Evolutionary conservation across 2,797 vertebrate genomes (phyloP), one percentile per base, ranked within the genome.

Genomic region (Tenualosa thibaudeaui): DNA sequence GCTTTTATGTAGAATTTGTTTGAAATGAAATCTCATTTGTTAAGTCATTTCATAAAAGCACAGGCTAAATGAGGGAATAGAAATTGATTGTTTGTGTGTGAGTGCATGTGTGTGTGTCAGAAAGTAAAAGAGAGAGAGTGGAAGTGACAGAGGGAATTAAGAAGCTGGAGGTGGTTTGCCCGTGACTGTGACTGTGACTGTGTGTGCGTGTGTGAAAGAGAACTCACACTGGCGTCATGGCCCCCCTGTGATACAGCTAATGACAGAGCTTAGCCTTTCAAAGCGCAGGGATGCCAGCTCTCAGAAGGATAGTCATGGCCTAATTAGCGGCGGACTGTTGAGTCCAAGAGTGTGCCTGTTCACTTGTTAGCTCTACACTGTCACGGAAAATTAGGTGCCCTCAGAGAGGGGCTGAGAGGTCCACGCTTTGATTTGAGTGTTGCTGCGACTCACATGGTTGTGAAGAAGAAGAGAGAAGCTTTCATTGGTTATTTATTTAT

Each of bases 241-340:
- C 71, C 71, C 71, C 71, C 71, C 71, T 78, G 71, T 78, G 71
- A 78, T 78, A 78, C 15, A 78, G 40, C 71, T 78, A 78, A 78
- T 78, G 71, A 78, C 71, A 78, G 71, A 78, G 71, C 37, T 78
- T 78, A 78, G 71, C 71, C 43, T 78, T 78, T 78, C 71, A 78
- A 78, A 78, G 71, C 71, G 19, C 40, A 5, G 71, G 71, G 71
- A 78, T 22, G 71, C 22, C 15, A 19, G 71, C 40, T 78, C 71
- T 78, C 71, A 78, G 71, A 78, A 78, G 71, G 40, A 46, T 78
- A 78, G 71, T 40, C 5, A 22, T 78, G 71, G 71, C 71, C 71
- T 78, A 78, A 78, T 78, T 78, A 78, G 37, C 6, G 19, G 40
- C 40, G 19, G 40, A 37, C 40, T 78, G 40, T 78, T 46, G 71